Evolutionary conservation across 2,113 vertebrate genomes (phyloP).

Genomic region (Catharus bicknelli): DNA sequence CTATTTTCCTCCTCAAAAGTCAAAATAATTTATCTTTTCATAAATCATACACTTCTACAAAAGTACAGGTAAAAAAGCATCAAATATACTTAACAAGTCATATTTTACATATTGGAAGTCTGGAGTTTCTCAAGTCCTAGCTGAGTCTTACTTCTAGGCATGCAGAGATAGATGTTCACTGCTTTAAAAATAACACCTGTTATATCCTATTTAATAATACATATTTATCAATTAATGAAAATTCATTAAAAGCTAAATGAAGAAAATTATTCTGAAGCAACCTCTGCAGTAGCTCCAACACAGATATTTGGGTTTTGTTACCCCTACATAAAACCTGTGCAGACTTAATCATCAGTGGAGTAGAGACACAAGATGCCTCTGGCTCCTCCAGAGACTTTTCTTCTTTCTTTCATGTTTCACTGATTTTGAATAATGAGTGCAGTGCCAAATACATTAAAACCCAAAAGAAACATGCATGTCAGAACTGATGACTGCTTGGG

Average conservation of each 20-base stretch:
- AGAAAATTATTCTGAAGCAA: background rate
- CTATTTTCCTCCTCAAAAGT: background rate
- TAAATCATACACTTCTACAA: background rate
- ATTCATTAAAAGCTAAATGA: background rate
- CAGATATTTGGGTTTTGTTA: background rate
- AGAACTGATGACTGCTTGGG: constrained; percentile 31
- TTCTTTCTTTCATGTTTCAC: constrained; percentile 30
- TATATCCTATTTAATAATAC: background rate
- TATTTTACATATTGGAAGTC: background rate
- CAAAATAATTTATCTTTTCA: background rate
- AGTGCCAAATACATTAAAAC: constrained; percentile 42
- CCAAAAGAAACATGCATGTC: constrained; percentile 43
- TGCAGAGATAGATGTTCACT: background rate
- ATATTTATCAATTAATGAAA: background rate
- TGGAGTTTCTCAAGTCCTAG: background rate
- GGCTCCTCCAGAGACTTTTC: constrained; percentile 34
- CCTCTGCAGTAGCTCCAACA: background rate
- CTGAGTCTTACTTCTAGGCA: background rate
- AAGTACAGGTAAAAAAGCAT: background rate
- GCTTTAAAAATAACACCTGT: background rate
- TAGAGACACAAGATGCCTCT: constrained; percentile 10
- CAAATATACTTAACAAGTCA: background rate
- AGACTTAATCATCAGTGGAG: background rate
- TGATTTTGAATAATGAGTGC: constrained; percentile 30
- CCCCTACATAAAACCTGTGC: background rate